Percentiles rank a stretch among this genome's conserved stretches.
phyloP scores from a whole-genome alignment of 1,140 invertebrate species.

The Diorhabda carinulata region DNA sequence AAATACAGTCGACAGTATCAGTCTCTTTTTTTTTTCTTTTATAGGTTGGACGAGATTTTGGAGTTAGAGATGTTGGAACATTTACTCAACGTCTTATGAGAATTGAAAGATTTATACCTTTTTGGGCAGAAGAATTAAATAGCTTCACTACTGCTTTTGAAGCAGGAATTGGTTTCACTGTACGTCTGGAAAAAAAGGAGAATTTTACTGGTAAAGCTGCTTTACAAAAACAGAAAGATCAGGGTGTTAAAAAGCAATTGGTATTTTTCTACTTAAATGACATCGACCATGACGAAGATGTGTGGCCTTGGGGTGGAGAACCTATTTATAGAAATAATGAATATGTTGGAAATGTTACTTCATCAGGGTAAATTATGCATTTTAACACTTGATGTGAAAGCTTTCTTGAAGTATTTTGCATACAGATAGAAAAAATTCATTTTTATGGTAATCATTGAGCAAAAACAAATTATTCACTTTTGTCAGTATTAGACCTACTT shows the following conservation, averaged over 20 bases:
- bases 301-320: constrained; percentile 80
- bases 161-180: constrained; percentile 68
- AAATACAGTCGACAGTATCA: not conserved
- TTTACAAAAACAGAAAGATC: constrained; percentile 63
- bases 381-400: no score
- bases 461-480: no score
- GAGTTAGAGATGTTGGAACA: constrained; percentile 69
- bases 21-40: constrained; percentile 18
- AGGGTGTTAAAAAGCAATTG: constrained; percentile 64
- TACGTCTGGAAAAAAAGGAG: constrained; percentile 64
- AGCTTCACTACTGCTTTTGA: constrained; percentile 73
- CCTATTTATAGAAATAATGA: constrained; percentile 68
- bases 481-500: no score
- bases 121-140: constrained; percentile 68
- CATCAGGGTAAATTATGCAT: constrained; percentile 58
- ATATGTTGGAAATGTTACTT: constrained; percentile 72
- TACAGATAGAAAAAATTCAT: no score
- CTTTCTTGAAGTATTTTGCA: no score
- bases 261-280: constrained; percentile 71
- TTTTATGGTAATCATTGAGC: no score
- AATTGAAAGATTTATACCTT: constrained; percentile 59
- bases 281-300: constrained; percentile 67
- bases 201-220: constrained; percentile 74
- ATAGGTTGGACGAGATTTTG: constrained; percentile 60
- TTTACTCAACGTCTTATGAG: constrained; percentile 72